These are phyloP conservation scores for Chrysolina americana DNA, from an alignment of 2,888 invertebrate species.

Conservation along the genomic window DNA sequence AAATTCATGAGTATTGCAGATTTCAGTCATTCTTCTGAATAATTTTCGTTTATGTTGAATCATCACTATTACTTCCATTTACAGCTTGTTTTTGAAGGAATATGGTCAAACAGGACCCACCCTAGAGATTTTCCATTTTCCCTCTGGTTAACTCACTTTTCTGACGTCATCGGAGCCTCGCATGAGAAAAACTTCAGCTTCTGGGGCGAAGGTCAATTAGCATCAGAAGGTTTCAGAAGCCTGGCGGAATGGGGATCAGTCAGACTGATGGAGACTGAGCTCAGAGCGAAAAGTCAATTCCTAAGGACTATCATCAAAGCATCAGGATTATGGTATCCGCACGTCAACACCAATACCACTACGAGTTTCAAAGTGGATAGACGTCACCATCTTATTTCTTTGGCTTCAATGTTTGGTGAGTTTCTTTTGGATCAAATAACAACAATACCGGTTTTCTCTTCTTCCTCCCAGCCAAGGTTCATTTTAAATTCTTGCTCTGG, in stretches of 20 bases:
- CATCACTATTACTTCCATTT: constrained; percentile 26
- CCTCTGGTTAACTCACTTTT: constrained; percentile 94
- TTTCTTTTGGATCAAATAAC: too few relatives aligned
- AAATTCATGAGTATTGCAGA: too few relatives aligned
- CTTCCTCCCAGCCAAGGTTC: too few relatives aligned
- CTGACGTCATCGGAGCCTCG: constrained; percentile 95
- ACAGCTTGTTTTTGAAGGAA: constrained; percentile 88
- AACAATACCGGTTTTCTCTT: too few relatives aligned
- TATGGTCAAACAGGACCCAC: constrained; percentile 96
- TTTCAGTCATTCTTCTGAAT: too few relatives aligned
- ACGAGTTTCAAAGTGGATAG: constrained; percentile 88
- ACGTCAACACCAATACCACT: constrained; percentile 87
- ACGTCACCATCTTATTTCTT: constrained; percentile 87
- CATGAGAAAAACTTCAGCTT: constrained; percentile 91
- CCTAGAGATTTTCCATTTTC: constrained; percentile 96
- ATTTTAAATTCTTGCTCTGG: too few relatives aligned
- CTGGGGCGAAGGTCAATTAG: constrained; percentile 91
- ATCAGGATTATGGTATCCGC: constrained; percentile 90
- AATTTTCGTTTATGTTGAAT: too few relatives aligned
- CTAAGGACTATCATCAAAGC: constrained; percentile 91
- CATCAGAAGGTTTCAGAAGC: constrained; percentile 89
- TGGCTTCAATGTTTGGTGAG: constrained; percentile 89
- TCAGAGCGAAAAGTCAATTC: constrained; percentile 84
- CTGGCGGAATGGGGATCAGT: constrained; percentile 93
- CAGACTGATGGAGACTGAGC: constrained; percentile 88